These are phyloP conservation scores for Tetraneura akinire DNA, from an alignment of 1,140 invertebrate species.

Conservation along the genomic window DNA sequence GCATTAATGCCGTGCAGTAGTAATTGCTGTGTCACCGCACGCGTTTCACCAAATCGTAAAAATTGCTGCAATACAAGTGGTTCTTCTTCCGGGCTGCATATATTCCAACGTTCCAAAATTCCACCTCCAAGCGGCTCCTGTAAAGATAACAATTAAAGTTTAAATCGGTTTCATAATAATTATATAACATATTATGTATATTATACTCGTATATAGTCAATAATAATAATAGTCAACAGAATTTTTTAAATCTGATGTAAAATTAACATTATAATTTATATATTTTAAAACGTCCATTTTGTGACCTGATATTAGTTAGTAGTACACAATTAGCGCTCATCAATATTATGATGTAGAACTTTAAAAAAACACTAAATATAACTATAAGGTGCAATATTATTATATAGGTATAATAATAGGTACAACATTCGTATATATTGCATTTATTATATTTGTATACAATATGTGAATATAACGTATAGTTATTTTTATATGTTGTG, in stretches of 20 bases:
- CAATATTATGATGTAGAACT: no score
- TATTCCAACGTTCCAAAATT: slow-evolving; percentile 78
- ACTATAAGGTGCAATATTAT: no score
- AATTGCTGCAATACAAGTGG: slow-evolving; percentile 84
- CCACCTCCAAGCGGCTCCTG: slow-evolving; percentile 71
- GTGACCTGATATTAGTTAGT: no score
- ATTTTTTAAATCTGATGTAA: no score
- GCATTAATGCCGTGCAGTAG: slow-evolving; percentile 61
- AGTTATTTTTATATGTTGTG: slow-evolving; percentile 6
- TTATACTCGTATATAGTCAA: no score
- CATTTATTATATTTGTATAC: background rate
- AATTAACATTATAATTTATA: no score
- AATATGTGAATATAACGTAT: background rate
- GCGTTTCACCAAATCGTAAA: slow-evolving; percentile 80
- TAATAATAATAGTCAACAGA: background rate
- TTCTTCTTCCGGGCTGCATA: slow-evolving; percentile 82
- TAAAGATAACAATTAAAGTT: slow-evolving; percentile 54
- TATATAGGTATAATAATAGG: no score
- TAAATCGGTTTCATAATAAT: background rate
- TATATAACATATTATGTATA: background rate
- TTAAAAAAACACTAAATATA: no score
- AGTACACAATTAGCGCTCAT: no score
- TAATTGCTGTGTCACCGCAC: slow-evolving; percentile 78
- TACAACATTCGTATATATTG: background rate
- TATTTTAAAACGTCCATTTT: no score